phyloP scores from a whole-genome alignment of 2,888 invertebrate species.

The Eupithecia dodoneata region DNA sequence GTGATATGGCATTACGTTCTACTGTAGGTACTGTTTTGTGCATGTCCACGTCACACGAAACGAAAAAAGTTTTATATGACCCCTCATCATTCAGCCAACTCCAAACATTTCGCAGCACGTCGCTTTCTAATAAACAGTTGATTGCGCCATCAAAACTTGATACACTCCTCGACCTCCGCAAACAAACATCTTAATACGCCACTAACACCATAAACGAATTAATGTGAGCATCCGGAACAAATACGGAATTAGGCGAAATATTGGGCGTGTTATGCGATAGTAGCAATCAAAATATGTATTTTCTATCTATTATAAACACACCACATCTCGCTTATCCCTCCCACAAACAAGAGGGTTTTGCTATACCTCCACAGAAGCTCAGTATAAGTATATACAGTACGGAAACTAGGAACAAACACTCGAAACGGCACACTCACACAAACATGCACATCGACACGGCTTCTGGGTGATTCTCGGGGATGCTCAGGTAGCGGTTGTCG shows the following conservation, averaged over 20 bases:
- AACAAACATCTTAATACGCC: conserved; percentile 40
- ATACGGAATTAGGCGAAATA: conserved; percentile 13
- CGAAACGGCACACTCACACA: too few relatives aligned
- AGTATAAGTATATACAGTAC: too few relatives aligned
- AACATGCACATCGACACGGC: too few relatives aligned
- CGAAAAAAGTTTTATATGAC: not conserved
- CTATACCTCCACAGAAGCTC: too few relatives aligned
- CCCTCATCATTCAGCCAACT: conserved; percentile 4
- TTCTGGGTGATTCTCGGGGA: too few relatives aligned
- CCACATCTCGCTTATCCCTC: too few relatives aligned
- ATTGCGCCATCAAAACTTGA: conserved; percentile 40
- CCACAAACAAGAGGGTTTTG: too few relatives aligned
- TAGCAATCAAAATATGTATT: not conserved
- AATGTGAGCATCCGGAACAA: conserved; percentile 19
- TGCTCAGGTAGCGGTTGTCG: too few relatives aligned
- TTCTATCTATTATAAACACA: not conserved
- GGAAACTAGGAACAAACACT: too few relatives aligned
- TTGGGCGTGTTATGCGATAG: not conserved
- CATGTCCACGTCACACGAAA: not conserved
- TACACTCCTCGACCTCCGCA: conserved; percentile 22
- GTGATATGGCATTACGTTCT: too few relatives aligned
- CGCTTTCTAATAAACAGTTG: conserved; percentile 37
- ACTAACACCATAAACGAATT: conserved; percentile 34
- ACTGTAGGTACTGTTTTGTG: too few relatives aligned
- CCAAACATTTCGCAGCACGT: conserved; percentile 5